A percentile compares a stretch with the other conserved stretches of the same genome.
Evolutionary conservation across 2,888 invertebrate genomes (phyloP).

Genomic region (Drosophila merina): DNA sequence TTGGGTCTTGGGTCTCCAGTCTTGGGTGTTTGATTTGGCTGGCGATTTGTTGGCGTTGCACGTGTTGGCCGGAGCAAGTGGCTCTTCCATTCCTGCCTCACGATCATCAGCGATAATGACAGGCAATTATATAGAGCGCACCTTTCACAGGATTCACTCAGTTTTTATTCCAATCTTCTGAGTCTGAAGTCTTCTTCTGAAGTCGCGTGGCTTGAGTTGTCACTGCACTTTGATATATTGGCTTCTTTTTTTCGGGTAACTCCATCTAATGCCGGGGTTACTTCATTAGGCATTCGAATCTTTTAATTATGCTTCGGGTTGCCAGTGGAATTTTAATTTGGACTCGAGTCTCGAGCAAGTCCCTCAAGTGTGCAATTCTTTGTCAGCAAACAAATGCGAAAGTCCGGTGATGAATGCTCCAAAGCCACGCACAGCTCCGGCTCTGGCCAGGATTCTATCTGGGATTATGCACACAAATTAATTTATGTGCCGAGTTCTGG

Average conservation of each 20-base stretch:
- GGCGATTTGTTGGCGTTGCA: conserved; percentile 66
- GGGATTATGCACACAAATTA: conserved; percentile 78
- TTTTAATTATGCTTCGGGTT: conserved; percentile 71
- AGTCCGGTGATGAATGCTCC: conserved; percentile 80
- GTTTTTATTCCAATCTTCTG: too few relatives aligned
- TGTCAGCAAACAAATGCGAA: conserved; percentile 81
- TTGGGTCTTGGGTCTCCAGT: conserved; percentile 4
- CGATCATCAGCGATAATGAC: conserved; percentile 79
- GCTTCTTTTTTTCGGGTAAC: background rate
- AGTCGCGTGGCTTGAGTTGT: conserved; percentile 32
- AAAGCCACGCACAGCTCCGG: conserved; percentile 73
- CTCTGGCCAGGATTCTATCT: conserved; percentile 61
- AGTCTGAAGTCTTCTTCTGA: too few relatives aligned
- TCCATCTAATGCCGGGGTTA: conserved; percentile 64
- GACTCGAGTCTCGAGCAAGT: conserved; percentile 3
- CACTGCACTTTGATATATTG: conserved; percentile 28
- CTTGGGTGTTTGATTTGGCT: conserved; percentile 68
- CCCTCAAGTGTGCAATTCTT: conserved; percentile 70
- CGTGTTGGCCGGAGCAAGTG: conserved; percentile 44
- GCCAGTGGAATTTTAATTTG: conserved; percentile 77
- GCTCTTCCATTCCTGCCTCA: conserved; percentile 55
- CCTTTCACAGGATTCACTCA: conserved; percentile 42
- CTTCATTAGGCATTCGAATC: conserved; percentile 67
- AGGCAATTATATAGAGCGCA: conserved; percentile 69
- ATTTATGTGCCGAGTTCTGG: conserved; percentile 65